These are phyloP conservation scores for Atherinosoma microstoma DNA, from an alignment of 2,797 vertebrate species.

Conservation along the genomic window DNA sequence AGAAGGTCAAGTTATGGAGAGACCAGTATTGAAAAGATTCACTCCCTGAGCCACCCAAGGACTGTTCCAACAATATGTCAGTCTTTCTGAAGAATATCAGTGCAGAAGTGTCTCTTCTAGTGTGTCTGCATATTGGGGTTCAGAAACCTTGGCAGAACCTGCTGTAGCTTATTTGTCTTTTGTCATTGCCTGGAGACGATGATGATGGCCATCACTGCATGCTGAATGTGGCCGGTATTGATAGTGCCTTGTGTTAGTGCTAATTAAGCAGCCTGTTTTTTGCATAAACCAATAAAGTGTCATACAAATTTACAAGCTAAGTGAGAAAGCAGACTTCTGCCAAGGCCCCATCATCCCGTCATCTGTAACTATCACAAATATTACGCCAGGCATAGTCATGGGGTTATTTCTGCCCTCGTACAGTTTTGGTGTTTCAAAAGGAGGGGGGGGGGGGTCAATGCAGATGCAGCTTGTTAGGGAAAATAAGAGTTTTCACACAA, in stretches of 20 bases:
- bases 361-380: constrained; percentile 11
- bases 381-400: constrained; percentile 1
- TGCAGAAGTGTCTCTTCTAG: constrained; percentile 9
- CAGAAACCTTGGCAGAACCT: constrained; percentile 33
- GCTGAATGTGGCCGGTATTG: constrained; percentile 43
- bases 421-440: too few species aligned
- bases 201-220: constrained; percentile 31
- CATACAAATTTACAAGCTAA: constrained; percentile 43
- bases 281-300: constrained; percentile 33
- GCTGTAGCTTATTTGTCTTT: constrained; percentile 18
- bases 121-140: not conserved
- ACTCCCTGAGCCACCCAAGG: constrained; percentile 30
- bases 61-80: constrained; percentile 30
- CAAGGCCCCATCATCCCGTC: constrained; percentile 25
- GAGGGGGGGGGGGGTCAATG: not conserved
- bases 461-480: not conserved
- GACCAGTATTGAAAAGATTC: constrained; percentile 62
- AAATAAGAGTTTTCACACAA: constrained; percentile 5
- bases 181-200: constrained; percentile 34
- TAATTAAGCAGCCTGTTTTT: constrained; percentile 38
- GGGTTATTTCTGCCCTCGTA: too few species aligned
- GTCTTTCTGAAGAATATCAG: constrained; percentile 11
- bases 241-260: constrained; percentile 41
- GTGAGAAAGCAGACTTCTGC: constrained; percentile 29
- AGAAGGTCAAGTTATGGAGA: constrained; percentile 64